Conservation (phyloP, 2,797 vertebrate genomes). For the Sebastes baramenuke region DNA sequence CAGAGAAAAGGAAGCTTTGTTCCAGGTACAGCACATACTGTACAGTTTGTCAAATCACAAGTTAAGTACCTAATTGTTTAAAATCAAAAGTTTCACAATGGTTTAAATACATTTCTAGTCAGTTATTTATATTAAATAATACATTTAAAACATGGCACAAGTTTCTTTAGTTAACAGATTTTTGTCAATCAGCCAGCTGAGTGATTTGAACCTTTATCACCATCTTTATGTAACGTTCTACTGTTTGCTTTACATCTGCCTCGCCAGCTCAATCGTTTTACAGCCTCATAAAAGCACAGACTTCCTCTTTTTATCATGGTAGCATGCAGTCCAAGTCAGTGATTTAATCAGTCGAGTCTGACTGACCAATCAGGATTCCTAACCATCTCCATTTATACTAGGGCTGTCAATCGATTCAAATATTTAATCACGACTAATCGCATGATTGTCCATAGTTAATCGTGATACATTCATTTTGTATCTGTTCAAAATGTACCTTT, state of each 20-base stretch:
- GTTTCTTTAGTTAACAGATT: not conserved
- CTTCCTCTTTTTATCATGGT: slow-evolving; percentile 7
- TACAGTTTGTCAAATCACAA: not conserved
- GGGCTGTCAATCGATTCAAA: no score
- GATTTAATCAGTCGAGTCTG: not conserved
- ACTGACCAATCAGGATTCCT: not conserved
- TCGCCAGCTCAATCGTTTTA: slow-evolving; percentile 7
- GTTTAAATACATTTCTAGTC: not conserved
- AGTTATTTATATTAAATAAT: not conserved
- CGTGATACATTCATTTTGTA: no score
- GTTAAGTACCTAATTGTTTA: not conserved
- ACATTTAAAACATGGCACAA: no score
- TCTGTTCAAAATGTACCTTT: no score
- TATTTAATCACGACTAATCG: no score
- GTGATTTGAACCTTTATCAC: not conserved
- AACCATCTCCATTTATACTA: no score
- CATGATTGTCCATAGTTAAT: no score
- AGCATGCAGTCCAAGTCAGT: not conserved
- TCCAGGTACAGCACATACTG: no score
- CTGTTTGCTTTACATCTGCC: slow-evolving; percentile 19
- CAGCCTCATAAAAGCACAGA: not conserved
- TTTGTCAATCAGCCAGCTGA: not conserved
- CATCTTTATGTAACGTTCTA: not conserved
- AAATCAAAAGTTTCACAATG: not conserved
- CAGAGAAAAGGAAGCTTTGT: not conserved